Conservation (phyloP, 37 sponge, comb jelly and placozoan genomes). For the Spongilla lacustris region DNA sequence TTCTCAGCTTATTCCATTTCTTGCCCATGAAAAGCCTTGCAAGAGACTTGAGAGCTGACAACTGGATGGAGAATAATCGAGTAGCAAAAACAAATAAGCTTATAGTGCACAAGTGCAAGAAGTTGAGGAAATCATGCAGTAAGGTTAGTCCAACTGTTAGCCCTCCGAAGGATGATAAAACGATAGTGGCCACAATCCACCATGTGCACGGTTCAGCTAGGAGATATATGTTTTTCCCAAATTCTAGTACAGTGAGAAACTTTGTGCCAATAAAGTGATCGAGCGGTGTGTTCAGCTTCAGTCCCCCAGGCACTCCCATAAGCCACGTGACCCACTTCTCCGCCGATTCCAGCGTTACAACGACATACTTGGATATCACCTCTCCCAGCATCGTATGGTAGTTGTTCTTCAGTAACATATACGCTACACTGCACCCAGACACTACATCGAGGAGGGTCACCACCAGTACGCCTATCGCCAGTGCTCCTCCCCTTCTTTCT, state of each 20-base stretch:
- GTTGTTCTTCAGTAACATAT: neutral
- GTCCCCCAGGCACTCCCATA: slow-evolving; percentile 75
- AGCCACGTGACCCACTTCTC: slow-evolving; percentile 55
- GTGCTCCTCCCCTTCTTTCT: neutral
- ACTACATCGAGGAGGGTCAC: slow-evolving; percentile 12
- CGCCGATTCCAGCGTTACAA: slow-evolving; percentile 27
- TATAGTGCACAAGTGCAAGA: slow-evolving; percentile 54
- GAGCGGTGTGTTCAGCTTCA: slow-evolving; percentile 81
- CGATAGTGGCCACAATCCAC: too few species aligned
- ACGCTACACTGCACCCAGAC: neutral
- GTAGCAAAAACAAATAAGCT: slow-evolving; percentile 71
- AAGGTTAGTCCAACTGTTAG: slow-evolving; percentile 41
- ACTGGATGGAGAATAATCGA: slow-evolving; percentile 45
- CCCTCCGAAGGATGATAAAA: slow-evolving; percentile 16
- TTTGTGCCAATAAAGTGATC: slow-evolving; percentile 48
- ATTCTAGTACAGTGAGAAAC: slow-evolving; percentile 22
- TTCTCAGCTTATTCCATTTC: slow-evolving; percentile 76
- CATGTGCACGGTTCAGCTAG: too few species aligned
- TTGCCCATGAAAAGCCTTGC: slow-evolving; percentile 74
- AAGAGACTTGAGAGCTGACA: slow-evolving; percentile 64
- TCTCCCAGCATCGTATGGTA: neutral
- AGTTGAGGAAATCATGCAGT: slow-evolving; percentile 71
- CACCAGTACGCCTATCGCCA: neutral
- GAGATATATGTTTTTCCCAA: slow-evolving; percentile 49
- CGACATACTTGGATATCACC: slow-evolving; percentile 25